Evolutionary conservation across 2,888 invertebrate species (phyloP), one percentile per base, ranked within the genome.

Genomic region (Rhingia rostrata): DNA sequence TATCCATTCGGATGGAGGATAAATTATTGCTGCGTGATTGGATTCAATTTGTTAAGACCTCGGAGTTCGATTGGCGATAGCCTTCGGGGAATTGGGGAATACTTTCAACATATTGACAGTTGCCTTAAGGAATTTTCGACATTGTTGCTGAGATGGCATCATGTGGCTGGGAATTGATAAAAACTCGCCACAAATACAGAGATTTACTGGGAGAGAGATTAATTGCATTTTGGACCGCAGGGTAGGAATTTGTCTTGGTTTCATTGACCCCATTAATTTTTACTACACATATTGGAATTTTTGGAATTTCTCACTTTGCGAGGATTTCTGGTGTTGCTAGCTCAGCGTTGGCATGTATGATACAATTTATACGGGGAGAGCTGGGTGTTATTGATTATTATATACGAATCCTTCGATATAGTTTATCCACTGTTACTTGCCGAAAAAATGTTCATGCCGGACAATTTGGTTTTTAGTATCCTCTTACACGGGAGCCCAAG

Each of bases 41-140:
- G 43, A 69, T 75, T 80, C 56, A 69, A 80, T 75, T 80, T 80
- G 69, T 72, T 78, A 37, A 43, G 54, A 32, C 9, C 30, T 58
- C 56, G 39, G 45, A 53, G 37, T 61, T 33, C 32, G 35, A 12
- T 33, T 37, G 22, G 22, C 22, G 22, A 22, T n/a, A n/a, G 60
- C 60, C 37, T 60, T 2, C 45, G 51, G 60, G 43, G 7, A 35
- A 35, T 60, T 2, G 53, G 51, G 60, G 43, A n/a, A 35, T 7
- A 32, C 35, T 53, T 60, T 45, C 32, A 47, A 2, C 60, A 69
- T 77, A 69, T 45, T 77, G 75, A 60, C 60, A 69, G 75, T 77
- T 60, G 45, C 60, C 47, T 32, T 7, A 41, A 39, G 51, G 51
- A 43, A 74, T 75, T 51, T 22, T 33, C 4, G 6, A 4, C 4